Base-by-base conservation (phyloP, 2,888 invertebrate species). In the Ptilodon capucinus region DNA sequence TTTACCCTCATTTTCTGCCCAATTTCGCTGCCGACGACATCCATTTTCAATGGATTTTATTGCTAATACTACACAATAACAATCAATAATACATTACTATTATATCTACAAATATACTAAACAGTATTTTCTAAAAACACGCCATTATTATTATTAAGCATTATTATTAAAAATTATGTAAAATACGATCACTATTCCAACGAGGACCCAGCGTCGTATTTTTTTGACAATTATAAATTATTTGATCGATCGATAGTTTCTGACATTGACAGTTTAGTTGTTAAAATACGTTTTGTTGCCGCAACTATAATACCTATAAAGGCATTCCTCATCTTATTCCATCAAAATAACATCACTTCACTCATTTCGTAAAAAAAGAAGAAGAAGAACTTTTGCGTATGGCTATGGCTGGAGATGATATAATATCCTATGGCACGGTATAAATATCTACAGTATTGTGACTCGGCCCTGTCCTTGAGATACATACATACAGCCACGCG, bases 1-100 rank as follows among this genome's bases (percentile, higher is more conserved):
- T 76, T 93, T 92, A 97, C 97, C 88, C 96, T 92, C 92, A 97
- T 95, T 91, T 97, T 97, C 80, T 96, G 95, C 8, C 96, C 96
- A 66, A 97, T 96, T 92, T 97, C 96, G 64, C 95, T 94, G 64
- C 96, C 96, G 78, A 95, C 94, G 71, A 93, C 94, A 72, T 95
- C 95, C 96, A 96, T 96, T 71, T 77, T 81, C 60, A 54, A 57
- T 46, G 51, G 44, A 54, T 49, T 54, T 59, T 62, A 42, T 46
- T 39, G 42, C 19, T 44, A 46, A 46, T 40, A 57, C 52, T 56
- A 51, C 47, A 57, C 47, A 51, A 45, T 48, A 38, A 42, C 43
- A 53, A 47, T 51, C n/a, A 42, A 59, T 42, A 49, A 40, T 46
- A 52, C 49, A 48, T 38, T 4, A 44, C 40, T 45, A 42, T 11